These are phyloP conservation scores for Thripadectes ignobilis DNA, from an alignment of 2,797 vertebrate species.

Conservation along the genomic window DNA sequence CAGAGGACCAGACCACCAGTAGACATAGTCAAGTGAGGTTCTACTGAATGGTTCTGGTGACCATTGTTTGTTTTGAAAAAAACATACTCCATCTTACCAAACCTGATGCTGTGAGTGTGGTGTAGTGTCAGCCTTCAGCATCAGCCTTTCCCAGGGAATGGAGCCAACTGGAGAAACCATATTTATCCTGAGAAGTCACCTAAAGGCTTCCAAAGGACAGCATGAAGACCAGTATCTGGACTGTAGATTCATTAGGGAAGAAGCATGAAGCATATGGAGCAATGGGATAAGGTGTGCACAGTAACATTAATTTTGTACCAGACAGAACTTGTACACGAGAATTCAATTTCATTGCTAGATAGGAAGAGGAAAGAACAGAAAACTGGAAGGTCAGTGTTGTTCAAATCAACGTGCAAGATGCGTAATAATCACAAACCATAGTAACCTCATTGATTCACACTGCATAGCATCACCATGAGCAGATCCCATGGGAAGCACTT, in stretches of 20 bases:
- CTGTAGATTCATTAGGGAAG: accelerated
- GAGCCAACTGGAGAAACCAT: not conserved
- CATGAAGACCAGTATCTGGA: not conserved
- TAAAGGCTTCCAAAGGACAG: not conserved
- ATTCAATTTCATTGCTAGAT: not conserved
- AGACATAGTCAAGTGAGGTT: not conserved
- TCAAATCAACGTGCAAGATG: not conserved
- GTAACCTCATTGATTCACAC: not conserved
- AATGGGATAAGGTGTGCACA: not conserved
- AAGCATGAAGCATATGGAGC: not conserved
- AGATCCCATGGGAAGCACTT: not conserved
- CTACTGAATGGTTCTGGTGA: not conserved
- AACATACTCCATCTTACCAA: not conserved
- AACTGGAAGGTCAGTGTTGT: not conserved
- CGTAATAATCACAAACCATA: not conserved
- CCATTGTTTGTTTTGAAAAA: not conserved
- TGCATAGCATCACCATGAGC: not conserved
- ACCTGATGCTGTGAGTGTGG: not conserved
- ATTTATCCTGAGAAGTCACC: not conserved
- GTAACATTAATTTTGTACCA: not conserved
- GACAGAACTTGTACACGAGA: not conserved
- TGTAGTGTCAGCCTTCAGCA: not conserved
- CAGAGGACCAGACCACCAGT: not conserved
- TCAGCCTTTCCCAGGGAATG: not conserved
- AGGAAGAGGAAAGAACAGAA: not conserved